These are phyloP conservation scores for Anabas testudineus DNA, from an alignment of 2,797 vertebrate species.

Conservation along the genomic window DNA sequence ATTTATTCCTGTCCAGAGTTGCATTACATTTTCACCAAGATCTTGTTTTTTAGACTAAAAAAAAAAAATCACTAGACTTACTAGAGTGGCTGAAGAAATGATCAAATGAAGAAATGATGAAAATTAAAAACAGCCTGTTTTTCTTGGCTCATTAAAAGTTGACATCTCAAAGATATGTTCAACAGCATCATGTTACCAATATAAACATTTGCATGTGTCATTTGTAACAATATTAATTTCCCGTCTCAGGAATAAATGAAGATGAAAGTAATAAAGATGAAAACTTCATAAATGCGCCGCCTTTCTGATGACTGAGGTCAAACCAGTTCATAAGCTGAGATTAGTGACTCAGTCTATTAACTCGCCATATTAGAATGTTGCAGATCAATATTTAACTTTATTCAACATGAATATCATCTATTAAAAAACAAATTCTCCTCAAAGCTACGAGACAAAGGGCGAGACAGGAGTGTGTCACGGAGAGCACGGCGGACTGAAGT, in stretches of 20 bases:
- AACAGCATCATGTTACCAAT: constrained; percentile 22
- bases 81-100: too few relatives aligned
- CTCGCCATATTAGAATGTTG: constrained; percentile 56
- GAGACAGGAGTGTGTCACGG: constrained; percentile 50
- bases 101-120: too few relatives aligned
- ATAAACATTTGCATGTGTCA: constrained; percentile 18
- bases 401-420: constrained; percentile 32
- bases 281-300: constrained; percentile 33
- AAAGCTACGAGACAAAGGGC: constrained; percentile 19
- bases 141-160: neutral
- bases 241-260: constrained; percentile 11
- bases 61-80: too few relatives aligned
- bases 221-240: constrained; percentile 41
- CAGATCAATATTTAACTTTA: constrained; percentile 77
- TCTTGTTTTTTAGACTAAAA: too few relatives aligned
- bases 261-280: constrained; percentile 21
- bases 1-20: too few relatives aligned
- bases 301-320: constrained; percentile 48
- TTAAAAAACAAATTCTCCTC: constrained; percentile 7
- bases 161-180: constrained; percentile 2
- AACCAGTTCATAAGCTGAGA: constrained; percentile 36
- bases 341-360: constrained; percentile 60
- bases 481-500: constrained; percentile 24
- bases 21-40: too few relatives aligned
- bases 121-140: constrained; percentile 3